These are phyloP conservation scores for Micrastur ruficollis DNA, from an alignment of 2,797 vertebrate species.

Conservation along the genomic window DNA sequence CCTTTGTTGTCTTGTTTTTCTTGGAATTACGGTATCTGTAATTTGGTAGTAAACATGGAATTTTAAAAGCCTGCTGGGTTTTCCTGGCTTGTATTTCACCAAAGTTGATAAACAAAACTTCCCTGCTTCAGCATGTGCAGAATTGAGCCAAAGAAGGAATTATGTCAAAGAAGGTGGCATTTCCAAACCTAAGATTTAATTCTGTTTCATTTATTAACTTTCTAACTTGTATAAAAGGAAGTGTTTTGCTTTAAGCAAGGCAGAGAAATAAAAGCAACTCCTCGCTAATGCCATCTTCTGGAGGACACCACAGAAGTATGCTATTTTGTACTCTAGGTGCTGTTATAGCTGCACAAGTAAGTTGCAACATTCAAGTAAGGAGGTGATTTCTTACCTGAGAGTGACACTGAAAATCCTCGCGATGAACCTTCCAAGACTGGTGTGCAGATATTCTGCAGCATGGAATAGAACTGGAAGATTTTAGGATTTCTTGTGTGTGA, in stretches of 20 bases:
- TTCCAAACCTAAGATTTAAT: background rate
- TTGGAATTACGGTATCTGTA: background rate
- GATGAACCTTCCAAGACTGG: background rate
- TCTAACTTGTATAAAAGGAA: background rate
- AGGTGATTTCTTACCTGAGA: background rate
- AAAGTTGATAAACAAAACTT: background rate
- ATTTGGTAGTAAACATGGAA: background rate
- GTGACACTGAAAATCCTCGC: background rate
- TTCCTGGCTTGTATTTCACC: background rate
- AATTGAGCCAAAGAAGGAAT: background rate
- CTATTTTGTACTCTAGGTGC: background rate
- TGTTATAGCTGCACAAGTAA: background rate
- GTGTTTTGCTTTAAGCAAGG: background rate
- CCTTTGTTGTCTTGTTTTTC: background rate
- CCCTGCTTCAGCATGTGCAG: background rate
- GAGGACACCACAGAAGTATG: fast-evolving
- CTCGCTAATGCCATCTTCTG: background rate
- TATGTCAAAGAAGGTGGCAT: background rate
- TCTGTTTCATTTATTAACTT: background rate
- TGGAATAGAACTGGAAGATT: background rate
- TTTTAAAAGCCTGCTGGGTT: background rate
- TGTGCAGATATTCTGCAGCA: background rate
- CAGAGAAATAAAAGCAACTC: background rate
- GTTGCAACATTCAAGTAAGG: background rate
- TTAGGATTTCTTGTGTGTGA: background rate